Base-by-base conservation (phyloP, 2,113 vertebrate species). In the Gila orcuttii region DNA sequence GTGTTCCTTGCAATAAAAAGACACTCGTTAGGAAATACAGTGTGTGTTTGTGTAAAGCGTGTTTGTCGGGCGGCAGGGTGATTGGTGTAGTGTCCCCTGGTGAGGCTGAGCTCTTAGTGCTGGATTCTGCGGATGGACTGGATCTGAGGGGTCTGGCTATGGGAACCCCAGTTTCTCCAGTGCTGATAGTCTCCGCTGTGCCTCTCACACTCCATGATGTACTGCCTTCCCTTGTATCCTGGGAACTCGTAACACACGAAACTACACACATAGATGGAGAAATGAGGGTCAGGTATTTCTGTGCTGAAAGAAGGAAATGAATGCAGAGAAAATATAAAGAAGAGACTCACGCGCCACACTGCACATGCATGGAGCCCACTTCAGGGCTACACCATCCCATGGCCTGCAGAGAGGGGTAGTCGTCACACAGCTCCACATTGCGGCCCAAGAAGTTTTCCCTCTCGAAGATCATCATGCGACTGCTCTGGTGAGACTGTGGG, bases 141-240 rank as follows among this genome's bases (percentile, higher is more conserved):
- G 93, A 96, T 94, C 92, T 96, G 95, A 81, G 95, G 94, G 71
- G 94, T 96, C 93, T 95, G 95, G 86, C 93, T 93, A 92, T 96
- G 95, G 81, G 95, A 95, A 68, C 95, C 95, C 94, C 94, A 95
- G 92, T 93, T 94, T 89, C 82, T 95, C 93, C 95, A 96, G 92
- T 95, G 94, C 92, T 95, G 94, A 92, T 95, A 96, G 88, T 95
- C 95, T 82, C 95, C 94, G 17, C 93, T 95, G 90, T 96, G 94
- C 87, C 92, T 93, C 91, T 96, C 95, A 74, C 94, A 95, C 93
- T 95, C 95, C 95, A 95, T 95, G 91, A 96, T 95, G 93, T 96
- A 96, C 93, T 96, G 95, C 91, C 95, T 93, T 73, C 95, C 95
- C 79, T 94, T 95, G 93, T 95, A 96, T 79, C 95, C 95, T 2